Evolutionary conservation across 2,113 vertebrate genomes (phyloP).

Genomic region (Aviceda subcristata): DNA sequence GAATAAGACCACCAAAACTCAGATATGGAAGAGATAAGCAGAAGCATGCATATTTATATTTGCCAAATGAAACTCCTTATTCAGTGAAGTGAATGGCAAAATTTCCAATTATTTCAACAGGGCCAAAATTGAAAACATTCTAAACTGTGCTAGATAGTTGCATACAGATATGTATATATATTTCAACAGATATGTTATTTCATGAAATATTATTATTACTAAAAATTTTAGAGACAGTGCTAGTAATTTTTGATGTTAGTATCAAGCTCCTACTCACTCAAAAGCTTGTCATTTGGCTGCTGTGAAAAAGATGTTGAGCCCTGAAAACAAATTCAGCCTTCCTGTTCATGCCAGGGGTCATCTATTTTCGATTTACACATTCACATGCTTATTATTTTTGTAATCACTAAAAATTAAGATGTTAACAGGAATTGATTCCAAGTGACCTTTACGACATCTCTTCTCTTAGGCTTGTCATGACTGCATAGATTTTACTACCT

Average conservation of each 20-base stretch:
- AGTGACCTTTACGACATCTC: fast-evolving
- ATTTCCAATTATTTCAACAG: not conserved
- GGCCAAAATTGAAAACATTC: not conserved
- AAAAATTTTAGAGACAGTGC: not conserved
- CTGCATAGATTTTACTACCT: not conserved
- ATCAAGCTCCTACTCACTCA: not conserved
- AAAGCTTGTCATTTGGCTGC: not conserved
- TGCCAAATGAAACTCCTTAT: not conserved
- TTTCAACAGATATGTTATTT: not conserved
- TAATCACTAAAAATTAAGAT: not conserved
- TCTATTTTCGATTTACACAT: not conserved
- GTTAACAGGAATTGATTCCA: not conserved
- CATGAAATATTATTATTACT: not conserved
- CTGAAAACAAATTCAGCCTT: not conserved
- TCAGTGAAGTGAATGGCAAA: not conserved
- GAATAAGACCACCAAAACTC: not conserved
- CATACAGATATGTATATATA: not conserved
- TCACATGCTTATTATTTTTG: not conserved
- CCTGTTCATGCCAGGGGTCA: not conserved
- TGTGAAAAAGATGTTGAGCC: not conserved
- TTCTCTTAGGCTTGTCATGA: not conserved
- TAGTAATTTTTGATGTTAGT: not conserved
- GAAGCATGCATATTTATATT: not conserved
- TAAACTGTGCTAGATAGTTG: not conserved
- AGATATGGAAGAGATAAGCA: not conserved